phyloP scores from a whole-genome alignment of 2,113 vertebrate species.

The Shinisaurus crocodilurus region DNA sequence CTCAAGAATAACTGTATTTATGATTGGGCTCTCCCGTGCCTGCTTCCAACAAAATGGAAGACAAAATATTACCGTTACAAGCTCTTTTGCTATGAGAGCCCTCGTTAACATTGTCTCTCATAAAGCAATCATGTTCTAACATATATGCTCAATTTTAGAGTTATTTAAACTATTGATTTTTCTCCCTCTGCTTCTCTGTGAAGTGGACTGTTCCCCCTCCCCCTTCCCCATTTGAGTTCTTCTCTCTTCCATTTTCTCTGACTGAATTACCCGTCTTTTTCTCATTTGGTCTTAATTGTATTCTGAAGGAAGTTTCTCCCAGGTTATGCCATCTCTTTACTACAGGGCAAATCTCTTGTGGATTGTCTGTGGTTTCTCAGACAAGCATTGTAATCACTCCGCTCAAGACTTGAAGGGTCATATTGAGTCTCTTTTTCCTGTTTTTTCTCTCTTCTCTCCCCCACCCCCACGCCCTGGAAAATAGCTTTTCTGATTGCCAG shows the following conservation, averaged over 20 bases:
- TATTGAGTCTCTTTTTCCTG: background rate
- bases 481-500: slow-evolving; percentile 7
- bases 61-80: background rate
- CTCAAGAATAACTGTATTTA: background rate
- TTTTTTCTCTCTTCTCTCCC: background rate
- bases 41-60: background rate
- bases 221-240: background rate
- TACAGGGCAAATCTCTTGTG: background rate
- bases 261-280: background rate
- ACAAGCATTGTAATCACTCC: background rate
- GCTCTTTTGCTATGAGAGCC: background rate
- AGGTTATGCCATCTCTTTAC: background rate
- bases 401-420: background rate
- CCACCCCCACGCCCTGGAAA: background rate
- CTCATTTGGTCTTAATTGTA: background rate
- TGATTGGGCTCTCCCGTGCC: background rate
- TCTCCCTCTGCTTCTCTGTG: background rate
- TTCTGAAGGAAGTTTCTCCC: background rate
- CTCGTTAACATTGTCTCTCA: background rate
- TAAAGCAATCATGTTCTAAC: slow-evolving; percentile 4
- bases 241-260: background rate
- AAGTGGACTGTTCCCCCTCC: background rate
- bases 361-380: background rate
- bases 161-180: slow-evolving; percentile 6
- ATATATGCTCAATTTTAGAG: background rate